Evolutionary conservation across 2,113 vertebrate species (phyloP), one percentile per base, ranked within the genome.

Genomic region (Corythornis cristatus): DNA sequence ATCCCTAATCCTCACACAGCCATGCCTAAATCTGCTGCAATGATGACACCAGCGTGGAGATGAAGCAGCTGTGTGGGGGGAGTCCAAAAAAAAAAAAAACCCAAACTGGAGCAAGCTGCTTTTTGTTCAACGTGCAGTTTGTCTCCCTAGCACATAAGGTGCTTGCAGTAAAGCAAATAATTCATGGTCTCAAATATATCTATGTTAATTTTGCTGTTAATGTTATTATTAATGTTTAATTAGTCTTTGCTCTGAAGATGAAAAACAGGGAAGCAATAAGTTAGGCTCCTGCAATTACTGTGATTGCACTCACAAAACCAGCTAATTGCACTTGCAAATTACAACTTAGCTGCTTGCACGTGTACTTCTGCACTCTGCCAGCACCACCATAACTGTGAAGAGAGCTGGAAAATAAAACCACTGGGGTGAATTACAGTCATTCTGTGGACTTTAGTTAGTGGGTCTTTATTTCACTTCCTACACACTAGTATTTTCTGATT

Each of bases 281-380:
- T 96, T 96, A 95, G 88, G 92, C 89, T 93, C 93, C 95, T 87
- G 93, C 95, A 96, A 97, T 97, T 97, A 97, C 95, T 90, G 78
- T 97, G 96, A 96, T 93, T 97, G 94, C 93, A 85, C 77, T 95
- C 96, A 95, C 94, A 97, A 96, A 96, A 95, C 93, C 93, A 88
- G 93, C 93, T 97, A 97, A 97, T 97, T 96, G 95, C 95, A 94
- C 88, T 96, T 95, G 90, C 90, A 97, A 97, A 96, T 97, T 97
- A 96, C 92, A 90, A 95, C 75, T 93, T 95, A 90, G 93, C 86
- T 97, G 94, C 97, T 96, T 95, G 93, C 93, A 97, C 95, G 87
- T 96, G 91, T 84, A 96, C 75, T 96, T 92, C 92, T 31, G 33
- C 90, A 87, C 90, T 95, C 93, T 93, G 92, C 85, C 67, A 50